Evolutionary conservation across 2,888 invertebrate species (phyloP).

Genomic region (Adela reaumurella): DNA sequence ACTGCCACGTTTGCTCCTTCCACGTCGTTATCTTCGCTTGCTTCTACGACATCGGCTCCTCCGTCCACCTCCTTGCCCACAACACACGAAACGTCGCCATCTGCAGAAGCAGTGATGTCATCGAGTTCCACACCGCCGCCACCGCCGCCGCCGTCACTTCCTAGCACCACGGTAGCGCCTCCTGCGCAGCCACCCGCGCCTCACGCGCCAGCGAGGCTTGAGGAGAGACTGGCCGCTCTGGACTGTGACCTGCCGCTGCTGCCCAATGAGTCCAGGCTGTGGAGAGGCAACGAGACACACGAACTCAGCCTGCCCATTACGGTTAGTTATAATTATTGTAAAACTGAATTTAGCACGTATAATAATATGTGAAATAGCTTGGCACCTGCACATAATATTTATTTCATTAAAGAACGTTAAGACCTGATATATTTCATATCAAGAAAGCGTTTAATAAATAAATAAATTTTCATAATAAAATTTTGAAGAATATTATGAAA

Average conservation of each 20-base stretch:
- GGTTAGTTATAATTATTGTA: conserved; percentile 40
- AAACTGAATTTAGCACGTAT: no score
- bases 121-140: background rate
- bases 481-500: no score
- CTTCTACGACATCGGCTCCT: background rate
- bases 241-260: conserved; percentile 65
- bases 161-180: conserved; percentile 22
- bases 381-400: background rate
- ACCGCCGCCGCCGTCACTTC: no score
- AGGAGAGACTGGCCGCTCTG: conserved; percentile 61
- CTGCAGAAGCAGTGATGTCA: background rate
- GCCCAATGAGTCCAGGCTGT: conserved; percentile 62
- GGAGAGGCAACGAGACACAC: conserved; percentile 71
- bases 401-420: no score
- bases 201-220: conserved; percentile 48
- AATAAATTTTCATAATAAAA: no score
- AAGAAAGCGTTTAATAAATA: no score
- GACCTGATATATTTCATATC: no score
- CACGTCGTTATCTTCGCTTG: background rate
- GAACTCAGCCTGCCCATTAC: conserved; percentile 63
- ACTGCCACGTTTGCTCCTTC: background rate
- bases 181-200: conserved; percentile 22
- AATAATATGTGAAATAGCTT: no score
- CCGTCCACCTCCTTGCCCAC: background rate
- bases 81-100: background rate